Evolutionary conservation across 2,797 vertebrate species (phyloP).

Genomic region (Macropodus opercularis): DNA sequence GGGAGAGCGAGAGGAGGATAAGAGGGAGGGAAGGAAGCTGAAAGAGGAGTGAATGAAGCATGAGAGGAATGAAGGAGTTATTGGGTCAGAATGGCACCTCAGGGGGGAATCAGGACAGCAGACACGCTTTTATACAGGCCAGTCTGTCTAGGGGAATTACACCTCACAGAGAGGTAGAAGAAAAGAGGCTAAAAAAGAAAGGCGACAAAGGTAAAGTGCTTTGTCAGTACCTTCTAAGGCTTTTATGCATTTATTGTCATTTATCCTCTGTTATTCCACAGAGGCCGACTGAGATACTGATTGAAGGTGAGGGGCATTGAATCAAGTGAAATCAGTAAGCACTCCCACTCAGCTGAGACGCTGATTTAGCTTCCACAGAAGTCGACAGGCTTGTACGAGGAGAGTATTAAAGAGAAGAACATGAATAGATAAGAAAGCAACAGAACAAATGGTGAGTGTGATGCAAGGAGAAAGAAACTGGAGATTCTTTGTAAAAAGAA

Average conservation of each 20-base stretch:
- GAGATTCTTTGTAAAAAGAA: constrained; percentile 45
- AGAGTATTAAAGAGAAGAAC: constrained; percentile 62
- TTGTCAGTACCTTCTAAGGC: constrained; percentile 38
- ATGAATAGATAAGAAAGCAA: constrained; percentile 69
- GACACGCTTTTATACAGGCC: constrained; percentile 66
- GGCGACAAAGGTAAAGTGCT: constrained; percentile 31
- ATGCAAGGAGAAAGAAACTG: constrained; percentile 62
- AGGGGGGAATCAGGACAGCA: constrained; percentile 66
- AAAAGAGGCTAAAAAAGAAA: constrained; percentile 36
- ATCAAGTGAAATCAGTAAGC: constrained; percentile 67
- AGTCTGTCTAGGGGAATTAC: constrained; percentile 69
- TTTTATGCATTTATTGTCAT: constrained; percentile 66
- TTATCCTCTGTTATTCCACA: constrained; percentile 37
- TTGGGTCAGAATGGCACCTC: constrained; percentile 79
- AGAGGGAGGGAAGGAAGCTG: constrained; percentile 33
- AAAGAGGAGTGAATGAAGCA: constrained; percentile 62
- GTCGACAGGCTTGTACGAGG: constrained; percentile 47
- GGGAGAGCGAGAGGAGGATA: constrained; percentile 32
- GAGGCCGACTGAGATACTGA: constrained; percentile 55
- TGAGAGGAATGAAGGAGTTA: constrained; percentile 76
- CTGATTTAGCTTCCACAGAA: constrained; percentile 54
- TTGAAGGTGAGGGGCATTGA: constrained; percentile 67
- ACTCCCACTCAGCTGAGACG: constrained; percentile 48
- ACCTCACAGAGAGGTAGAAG: constrained; percentile 52
- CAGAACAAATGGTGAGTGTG: constrained; percentile 56